phyloP scores from a whole-genome alignment of 2,888 invertebrate species.

The Pyrocoelia pectoralis region DNA sequence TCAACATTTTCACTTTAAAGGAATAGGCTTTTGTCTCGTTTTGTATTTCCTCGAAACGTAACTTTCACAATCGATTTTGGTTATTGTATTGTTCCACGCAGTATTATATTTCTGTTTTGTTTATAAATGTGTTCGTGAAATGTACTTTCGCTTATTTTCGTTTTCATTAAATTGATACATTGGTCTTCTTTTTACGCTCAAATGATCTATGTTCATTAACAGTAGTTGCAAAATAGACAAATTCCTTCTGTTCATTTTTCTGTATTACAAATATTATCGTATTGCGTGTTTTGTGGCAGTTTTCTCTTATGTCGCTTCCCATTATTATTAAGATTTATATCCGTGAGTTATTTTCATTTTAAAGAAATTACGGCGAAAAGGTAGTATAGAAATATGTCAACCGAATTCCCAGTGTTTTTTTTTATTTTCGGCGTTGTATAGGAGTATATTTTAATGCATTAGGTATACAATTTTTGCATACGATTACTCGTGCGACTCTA shows the following conservation, averaged over 20 bases:
- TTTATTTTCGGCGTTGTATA: not conserved
- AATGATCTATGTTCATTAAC: too few species aligned
- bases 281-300: not conserved
- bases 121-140: too few species aligned
- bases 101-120: too few species aligned
- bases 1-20: too few species aligned
- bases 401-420: not conserved
- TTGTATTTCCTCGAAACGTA: too few species aligned
- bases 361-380: conserved; percentile 1
- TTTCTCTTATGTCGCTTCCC: not conserved
- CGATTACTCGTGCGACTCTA: not conserved
- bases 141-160: too few species aligned
- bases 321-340: not conserved
- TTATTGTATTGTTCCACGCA: too few species aligned
- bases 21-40: too few species aligned
- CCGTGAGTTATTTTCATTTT: conserved; percentile 1
- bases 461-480: not conserved
- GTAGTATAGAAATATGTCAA: not conserved
- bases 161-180: too few species aligned
- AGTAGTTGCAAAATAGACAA: not conserved
- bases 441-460: not conserved
- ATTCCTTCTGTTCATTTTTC: not conserved
- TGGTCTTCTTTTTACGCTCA: too few species aligned
- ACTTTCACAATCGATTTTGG: too few species aligned
- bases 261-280: not conserved